Conservation (phyloP, 2,113 vertebrate species). For the Lethenteron reissneri region DNA sequence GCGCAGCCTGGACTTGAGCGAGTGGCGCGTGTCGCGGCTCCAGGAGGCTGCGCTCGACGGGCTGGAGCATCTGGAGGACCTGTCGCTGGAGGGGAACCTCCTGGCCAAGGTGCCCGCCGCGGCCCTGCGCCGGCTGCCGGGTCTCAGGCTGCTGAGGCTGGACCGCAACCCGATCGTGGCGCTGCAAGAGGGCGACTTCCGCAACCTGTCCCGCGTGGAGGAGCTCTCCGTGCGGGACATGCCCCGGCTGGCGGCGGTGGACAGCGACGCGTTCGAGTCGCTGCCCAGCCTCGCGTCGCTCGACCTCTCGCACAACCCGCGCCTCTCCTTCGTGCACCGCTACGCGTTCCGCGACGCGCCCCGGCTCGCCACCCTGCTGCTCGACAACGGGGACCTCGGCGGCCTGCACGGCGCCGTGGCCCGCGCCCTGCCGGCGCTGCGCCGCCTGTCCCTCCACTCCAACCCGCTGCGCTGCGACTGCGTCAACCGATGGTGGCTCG, state of each 20-base stretch:
- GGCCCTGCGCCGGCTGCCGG: constrained; percentile 43
- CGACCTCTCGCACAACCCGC: constrained; percentile 82
- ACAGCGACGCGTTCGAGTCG: constrained; percentile 51
- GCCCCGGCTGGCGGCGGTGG: constrained; percentile 68
- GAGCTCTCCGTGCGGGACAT: constrained; percentile 79
- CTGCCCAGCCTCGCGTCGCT: constrained; percentile 82
- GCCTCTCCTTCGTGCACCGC: constrained; percentile 74
- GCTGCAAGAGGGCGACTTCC: constrained; percentile 50
- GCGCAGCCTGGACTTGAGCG: constrained; percentile 59
- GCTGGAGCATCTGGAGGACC: constrained; percentile 46
- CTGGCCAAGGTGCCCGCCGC: constrained; percentile 38
- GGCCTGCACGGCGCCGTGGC: constrained; percentile 61
- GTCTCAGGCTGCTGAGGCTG: constrained; percentile 66
- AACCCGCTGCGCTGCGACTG: constrained; percentile 91
- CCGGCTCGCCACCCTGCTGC: constrained; percentile 80
- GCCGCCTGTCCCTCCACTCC: constrained; percentile 75
- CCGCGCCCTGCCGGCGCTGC: constrained; percentile 56
- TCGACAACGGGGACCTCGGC: constrained; percentile 82
- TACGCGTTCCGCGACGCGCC: constrained; percentile 54
- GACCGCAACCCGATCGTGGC: constrained; percentile 63
- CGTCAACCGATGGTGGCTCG: constrained; percentile 67
- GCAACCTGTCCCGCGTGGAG: constrained; percentile 61
- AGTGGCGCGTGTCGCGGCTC: constrained; percentile 49
- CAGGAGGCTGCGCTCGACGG: constrained; percentile 51
- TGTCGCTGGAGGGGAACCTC: constrained; percentile 68